A percentile compares a stretch with the other conserved stretches of the same genome.
These are phyloP conservation scores for Paedocypris micromegethes DNA, from an alignment of 2,797 vertebrate species.

Conservation along the genomic window DNA sequence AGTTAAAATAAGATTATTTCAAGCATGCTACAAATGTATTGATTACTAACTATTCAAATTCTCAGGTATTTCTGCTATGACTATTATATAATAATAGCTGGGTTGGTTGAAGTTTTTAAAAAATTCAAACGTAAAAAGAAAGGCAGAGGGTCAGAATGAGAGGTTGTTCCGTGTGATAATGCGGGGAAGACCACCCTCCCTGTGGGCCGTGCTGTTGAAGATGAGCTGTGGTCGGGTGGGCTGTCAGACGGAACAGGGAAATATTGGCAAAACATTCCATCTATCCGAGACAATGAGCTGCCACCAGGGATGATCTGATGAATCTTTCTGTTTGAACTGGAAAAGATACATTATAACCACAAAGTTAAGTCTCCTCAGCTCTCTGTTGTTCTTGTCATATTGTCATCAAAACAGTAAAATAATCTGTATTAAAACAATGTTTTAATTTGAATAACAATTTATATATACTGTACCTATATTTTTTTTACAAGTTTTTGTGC, in stretches of 20 bases:
- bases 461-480: too few relatives aligned
- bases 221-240: slow-evolving; percentile 8
- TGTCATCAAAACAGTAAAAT: neutral
- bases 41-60: too few relatives aligned
- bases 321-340: neutral
- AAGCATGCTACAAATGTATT: too few relatives aligned
- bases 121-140: slow-evolving; percentile 11
- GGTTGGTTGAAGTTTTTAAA: neutral
- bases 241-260: neutral
- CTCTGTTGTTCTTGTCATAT: neutral
- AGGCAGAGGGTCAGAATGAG: slow-evolving; percentile 21
- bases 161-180: slow-evolving; percentile 1
- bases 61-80: too few relatives aligned
- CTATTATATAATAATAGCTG: slow-evolving; percentile 6
- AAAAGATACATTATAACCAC: neutral
- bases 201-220: neutral
- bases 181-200: neutral
- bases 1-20: too few relatives aligned
- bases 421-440: neutral
- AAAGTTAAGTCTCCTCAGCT: neutral
- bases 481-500: too few relatives aligned
- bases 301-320: neutral
- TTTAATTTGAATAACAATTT: neutral
- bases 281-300: slow-evolving; percentile 7
- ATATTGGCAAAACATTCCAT: slow-evolving; percentile 3